These are phyloP conservation scores for Drosophila trapezifrons DNA, from an alignment of 1,140 invertebrate species.

Conservation along the genomic window DNA sequence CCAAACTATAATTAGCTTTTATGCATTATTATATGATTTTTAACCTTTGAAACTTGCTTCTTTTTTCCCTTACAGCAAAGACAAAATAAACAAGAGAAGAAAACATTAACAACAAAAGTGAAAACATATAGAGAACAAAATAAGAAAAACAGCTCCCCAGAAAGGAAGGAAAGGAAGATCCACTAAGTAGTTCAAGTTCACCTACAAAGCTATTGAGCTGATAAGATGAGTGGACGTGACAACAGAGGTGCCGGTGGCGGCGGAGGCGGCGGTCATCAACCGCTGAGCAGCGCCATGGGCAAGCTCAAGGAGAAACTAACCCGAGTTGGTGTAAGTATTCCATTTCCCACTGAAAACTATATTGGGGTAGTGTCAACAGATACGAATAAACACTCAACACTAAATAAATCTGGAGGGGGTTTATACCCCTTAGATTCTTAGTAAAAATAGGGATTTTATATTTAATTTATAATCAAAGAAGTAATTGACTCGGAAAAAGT, in stretches of 20 bases:
- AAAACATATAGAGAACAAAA: slow-evolving; percentile 17
- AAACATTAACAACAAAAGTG: slow-evolving; percentile 20
- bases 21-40: slow-evolving; percentile 9
- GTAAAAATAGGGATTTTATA: background rate
- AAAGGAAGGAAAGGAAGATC: slow-evolving; percentile 26
- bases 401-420: background rate
- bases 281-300: slow-evolving; percentile 81
- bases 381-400: background rate
- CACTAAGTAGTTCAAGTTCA: slow-evolving; percentile 64
- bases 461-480: background rate
- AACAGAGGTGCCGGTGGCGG: slow-evolving; percentile 72
- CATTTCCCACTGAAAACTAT: background rate
- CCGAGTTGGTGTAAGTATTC: slow-evolving; percentile 71
- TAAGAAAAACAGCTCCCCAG: background rate
- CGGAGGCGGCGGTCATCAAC: slow-evolving; percentile 69
- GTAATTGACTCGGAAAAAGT: too few relatives aligned
- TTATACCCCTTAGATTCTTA: too few relatives aligned
- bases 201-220: slow-evolving; percentile 52
- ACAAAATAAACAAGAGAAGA: slow-evolving; percentile 40
- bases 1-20: slow-evolving; percentile 1
- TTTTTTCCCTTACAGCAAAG: slow-evolving; percentile 65
- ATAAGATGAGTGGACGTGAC: slow-evolving; percentile 84
- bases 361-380: slow-evolving; percentile 21
- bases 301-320: slow-evolving; percentile 83
- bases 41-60: background rate